A percentile compares a stretch with the other conserved stretches of the same genome.
These are phyloP conservation scores for Apis mellifera DNA, from an alignment of 1,140 invertebrate species.

Conservation along the genomic window DNA sequence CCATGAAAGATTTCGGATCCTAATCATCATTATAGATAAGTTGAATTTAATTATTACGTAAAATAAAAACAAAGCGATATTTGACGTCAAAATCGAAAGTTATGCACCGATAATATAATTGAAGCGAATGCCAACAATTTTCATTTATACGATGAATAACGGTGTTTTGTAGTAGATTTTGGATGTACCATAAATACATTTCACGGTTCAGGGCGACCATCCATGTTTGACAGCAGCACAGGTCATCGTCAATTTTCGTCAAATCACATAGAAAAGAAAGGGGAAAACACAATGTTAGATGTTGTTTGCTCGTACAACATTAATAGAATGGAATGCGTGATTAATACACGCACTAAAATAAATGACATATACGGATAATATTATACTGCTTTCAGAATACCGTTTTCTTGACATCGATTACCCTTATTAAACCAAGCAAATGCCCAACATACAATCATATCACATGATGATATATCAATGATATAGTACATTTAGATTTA, in stretches of 20 bases:
- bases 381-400: slow-evolving; percentile 14
- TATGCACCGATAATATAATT: slow-evolving; percentile 42
- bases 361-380: slow-evolving; percentile 39
- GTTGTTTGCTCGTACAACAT: slow-evolving; percentile 52
- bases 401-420: slow-evolving; percentile 42
- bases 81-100: slow-evolving; percentile 21
- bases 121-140: slow-evolving; percentile 48
- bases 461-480: background rate
- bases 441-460: slow-evolving; percentile 70
- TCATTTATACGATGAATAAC: slow-evolving; percentile 52
- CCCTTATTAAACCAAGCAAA: slow-evolving; percentile 74
- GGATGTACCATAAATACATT: slow-evolving; percentile 70
- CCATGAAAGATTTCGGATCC: slow-evolving; percentile 81
- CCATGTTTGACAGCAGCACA: slow-evolving; percentile 81
- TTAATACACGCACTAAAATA: slow-evolving; percentile 50
- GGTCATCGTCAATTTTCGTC: slow-evolving; percentile 82
- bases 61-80: background rate
- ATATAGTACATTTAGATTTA: no score
- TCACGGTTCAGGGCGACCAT: slow-evolving; percentile 77
- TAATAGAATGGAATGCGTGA: slow-evolving; percentile 52
- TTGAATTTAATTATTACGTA: slow-evolving; percentile 27
- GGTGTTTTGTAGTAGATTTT: slow-evolving; percentile 56
- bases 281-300: slow-evolving; percentile 81
- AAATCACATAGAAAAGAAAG: slow-evolving; percentile 82
- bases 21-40: slow-evolving; percentile 45